Evolutionary conservation across 2,888 invertebrate species (phyloP), one percentile per base, ranked within the genome.

Genomic region (Sericinus montela): DNA sequence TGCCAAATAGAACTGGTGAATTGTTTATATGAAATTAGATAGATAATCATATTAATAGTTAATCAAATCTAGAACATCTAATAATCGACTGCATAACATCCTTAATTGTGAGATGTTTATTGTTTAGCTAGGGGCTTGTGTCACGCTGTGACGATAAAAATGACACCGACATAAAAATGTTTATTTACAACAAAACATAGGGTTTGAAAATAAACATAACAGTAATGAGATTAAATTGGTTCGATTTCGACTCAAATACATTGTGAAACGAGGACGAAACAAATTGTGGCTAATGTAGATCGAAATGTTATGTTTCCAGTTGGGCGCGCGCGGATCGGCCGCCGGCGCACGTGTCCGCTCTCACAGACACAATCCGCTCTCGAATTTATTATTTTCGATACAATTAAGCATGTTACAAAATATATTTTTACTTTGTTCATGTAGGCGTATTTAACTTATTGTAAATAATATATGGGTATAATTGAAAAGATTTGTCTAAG

Each of bases 231-330:
- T 49, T 57, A 53, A 38, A 38, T 56, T 53, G 53, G 46, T 47
- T 51, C 48, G 45, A 42, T 55, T 52, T 45, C 61, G 60, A 60
- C 54, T 63, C 63, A 68, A 73, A 73, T 71, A 60, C 65, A 62
- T 69, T 70, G 69, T 72, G 65, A 72, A 78, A 75, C 70, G 66
- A 72, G 63, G 45, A 58, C 63, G 63, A 67, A 59, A 73, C 67
- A 67, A 71, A 65, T 72, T 65, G 67, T 60, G 62, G 64, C 65
- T 75, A 74, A 80, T 79, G 65, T 69, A 69, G 80, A 81, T 81
- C 72, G 71, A 75, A 76, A 75, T 71, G 78, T 75, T 78, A 69
- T 62, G 63, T 72, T 75, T 75, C 69, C 74, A 67, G 60, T 35
- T 52, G 62, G 59, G 55, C 56, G 72, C 54, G 46, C 60, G 37